Percentiles rank a stretch among this genome's conserved stretches.
These are phyloP conservation scores for Pseudomyrmex concolor DNA, from an alignment of 1,140 invertebrate genomes.

Conservation along the genomic window DNA sequence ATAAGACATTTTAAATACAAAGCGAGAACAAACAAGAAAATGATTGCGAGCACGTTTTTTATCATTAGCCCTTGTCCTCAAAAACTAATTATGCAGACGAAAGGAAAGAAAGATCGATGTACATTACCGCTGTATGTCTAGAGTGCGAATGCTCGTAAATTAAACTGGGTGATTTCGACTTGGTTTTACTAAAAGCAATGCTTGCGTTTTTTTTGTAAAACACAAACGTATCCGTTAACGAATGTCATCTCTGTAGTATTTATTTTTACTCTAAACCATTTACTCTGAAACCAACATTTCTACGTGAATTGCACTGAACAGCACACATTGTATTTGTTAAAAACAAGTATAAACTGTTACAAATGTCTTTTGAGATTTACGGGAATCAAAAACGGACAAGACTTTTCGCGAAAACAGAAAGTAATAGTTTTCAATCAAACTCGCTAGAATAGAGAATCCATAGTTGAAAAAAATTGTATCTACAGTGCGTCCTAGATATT, in stretches of 20 bases:
- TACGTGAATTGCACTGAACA: too few relatives aligned
- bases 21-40: background rate
- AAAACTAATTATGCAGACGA: background rate
- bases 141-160: background rate
- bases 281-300: too few relatives aligned
- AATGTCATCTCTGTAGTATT: background rate
- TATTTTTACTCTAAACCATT: background rate
- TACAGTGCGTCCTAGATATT: conserved; percentile 2
- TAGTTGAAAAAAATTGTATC: conserved; percentile 22
- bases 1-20: conserved; percentile 18
- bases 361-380: too few relatives aligned
- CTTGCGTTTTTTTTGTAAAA: background rate
- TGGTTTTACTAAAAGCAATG: background rate
- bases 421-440: conserved; percentile 7
- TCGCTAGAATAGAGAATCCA: background rate
- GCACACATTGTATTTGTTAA: background rate
- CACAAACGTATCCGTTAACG: background rate
- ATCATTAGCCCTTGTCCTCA: background rate
- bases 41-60: background rate
- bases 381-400: background rate
- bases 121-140: background rate
- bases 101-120: background rate
- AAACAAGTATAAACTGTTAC: background rate
- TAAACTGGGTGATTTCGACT: background rate
- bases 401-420: background rate